Conservation (phyloP, 92 coral and sea anemone genomes). For the Epizoanthus stellaris region DNA sequence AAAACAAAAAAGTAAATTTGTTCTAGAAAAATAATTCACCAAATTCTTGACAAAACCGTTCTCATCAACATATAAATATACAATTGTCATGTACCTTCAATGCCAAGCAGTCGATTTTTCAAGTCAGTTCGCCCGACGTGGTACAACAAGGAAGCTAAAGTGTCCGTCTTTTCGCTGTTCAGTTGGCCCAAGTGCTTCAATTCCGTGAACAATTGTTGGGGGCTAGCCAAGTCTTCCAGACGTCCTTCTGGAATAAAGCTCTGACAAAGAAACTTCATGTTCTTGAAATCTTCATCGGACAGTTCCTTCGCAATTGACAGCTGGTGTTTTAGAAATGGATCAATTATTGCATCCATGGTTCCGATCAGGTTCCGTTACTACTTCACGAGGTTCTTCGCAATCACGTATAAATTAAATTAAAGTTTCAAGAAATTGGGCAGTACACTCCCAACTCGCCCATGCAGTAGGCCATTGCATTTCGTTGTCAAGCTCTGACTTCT, state of each 20-base stretch:
- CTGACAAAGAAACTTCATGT: constrained; percentile 88
- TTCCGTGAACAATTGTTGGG: constrained; percentile 86
- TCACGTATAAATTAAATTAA: too few relatives aligned
- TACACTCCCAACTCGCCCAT: too few relatives aligned
- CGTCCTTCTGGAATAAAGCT: constrained; percentile 83
- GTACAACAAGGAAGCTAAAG: constrained; percentile 76
- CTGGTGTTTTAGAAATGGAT: constrained; percentile 79
- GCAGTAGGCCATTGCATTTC: too few relatives aligned
- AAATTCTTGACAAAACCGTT: background rate
- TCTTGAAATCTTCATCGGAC: constrained; percentile 83
- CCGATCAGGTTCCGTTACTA: too few relatives aligned
- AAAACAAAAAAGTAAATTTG: too few relatives aligned
- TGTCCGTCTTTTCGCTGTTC: constrained; percentile 71
- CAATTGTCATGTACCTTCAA: constrained; percentile 59
- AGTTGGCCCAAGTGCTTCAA: constrained; percentile 77
- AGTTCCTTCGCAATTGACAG: constrained; percentile 83
- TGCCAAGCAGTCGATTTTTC: constrained; percentile 85
- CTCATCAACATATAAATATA: background rate
- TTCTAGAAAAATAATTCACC: background rate
- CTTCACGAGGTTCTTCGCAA: too few relatives aligned
- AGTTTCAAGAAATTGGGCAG: too few relatives aligned
- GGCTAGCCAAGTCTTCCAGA: constrained; percentile 68
- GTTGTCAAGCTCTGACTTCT: too few relatives aligned
- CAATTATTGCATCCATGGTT: constrained; percentile 76
- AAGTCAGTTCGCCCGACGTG: constrained; percentile 90